Evolutionary conservation across 2,888 invertebrate species (phyloP), one percentile per base, ranked within the genome.

Genomic region (Eumacrocentrus americanus): DNA sequence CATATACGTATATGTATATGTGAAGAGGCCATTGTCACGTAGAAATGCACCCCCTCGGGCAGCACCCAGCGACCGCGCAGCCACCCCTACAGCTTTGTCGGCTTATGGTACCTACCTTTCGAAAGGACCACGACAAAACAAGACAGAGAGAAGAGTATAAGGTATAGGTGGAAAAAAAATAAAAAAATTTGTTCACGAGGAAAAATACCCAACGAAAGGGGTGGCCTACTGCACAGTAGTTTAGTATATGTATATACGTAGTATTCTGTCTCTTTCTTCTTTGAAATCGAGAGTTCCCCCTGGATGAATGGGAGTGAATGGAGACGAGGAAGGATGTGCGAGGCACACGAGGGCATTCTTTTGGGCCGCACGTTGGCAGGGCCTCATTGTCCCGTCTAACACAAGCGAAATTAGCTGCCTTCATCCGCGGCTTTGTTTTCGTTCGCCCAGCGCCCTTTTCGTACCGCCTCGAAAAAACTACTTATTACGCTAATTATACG

Each of bases 401-500:
- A 59, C 35, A 42, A 60, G 54, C 50, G 72, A 66, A 78, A 79
- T 79, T 78, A 79, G 78, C 78, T 74, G 76, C 75, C 76, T 76
- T 74, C 70, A 58, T 60, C 55, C 62, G 57, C 22, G 69, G 72
- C 76, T 75, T 78, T 79, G 77, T 78, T 78, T 78, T 78, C 77
- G 66, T 62, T 63, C 65, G 63, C 71, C 69, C 71, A 65, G 69
- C 69, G 67, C 58, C 52, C 56, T 62, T 58, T 47, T 44, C 40
- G 51, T 51, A 23, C 50, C 34, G 37, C 57, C 51, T 65, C 29
- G 60, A 67, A 67, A 78, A 77, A 76, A 77, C 78, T 76, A 75
- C 77, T 78, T 78, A 78, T 78, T 78, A 78, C 78, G 77, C 78
- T 78, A 78, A 78, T 78, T 78, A 78, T 78, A 78, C 78, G 74